Percentiles rank a stretch among this genome's conserved stretches.
phyloP scores from a whole-genome alignment of 1,140 invertebrate genomes.

The Panagrolaimus sp. region DNA sequence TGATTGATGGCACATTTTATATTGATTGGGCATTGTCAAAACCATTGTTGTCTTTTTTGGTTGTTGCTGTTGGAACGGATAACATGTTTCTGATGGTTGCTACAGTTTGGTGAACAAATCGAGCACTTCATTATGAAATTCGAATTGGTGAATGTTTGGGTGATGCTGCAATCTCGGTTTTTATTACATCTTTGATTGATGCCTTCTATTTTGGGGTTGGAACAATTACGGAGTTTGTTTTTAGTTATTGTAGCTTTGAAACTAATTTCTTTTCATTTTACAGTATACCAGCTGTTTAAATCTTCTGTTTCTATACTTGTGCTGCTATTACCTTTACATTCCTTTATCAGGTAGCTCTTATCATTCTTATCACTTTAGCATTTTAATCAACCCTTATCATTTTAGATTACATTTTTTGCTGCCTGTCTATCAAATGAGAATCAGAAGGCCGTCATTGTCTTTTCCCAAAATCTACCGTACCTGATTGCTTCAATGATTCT shows the following conservation, averaged over 20 bases:
- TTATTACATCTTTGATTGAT: constrained; percentile 63
- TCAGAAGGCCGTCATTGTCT: constrained; percentile 46
- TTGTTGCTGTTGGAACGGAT: constrained; percentile 64
- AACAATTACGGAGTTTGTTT: constrained; percentile 63
- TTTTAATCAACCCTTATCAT: no score
- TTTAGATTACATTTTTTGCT: constrained; percentile 55
- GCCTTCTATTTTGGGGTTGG: constrained; percentile 62
- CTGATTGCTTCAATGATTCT: constrained; percentile 23
- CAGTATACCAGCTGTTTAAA: constrained; percentile 70
- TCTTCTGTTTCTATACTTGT: constrained; percentile 92
- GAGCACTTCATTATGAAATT: constrained; percentile 34
- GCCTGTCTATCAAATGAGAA: constrained; percentile 50
- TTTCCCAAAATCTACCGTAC: constrained; percentile 38
- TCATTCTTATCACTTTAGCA: no score
- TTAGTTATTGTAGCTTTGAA: constrained; percentile 78
- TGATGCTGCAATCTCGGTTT: constrained; percentile 62
- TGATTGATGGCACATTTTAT: constrained; percentile 42
- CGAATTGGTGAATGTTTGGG: constrained; percentile 60
- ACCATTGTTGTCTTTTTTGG: constrained; percentile 52
- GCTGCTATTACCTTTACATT: constrained; percentile 86
- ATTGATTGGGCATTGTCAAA: constrained; percentile 58
- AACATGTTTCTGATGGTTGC: constrained; percentile 65
- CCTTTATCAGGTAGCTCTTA: no score
- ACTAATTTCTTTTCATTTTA: no score
- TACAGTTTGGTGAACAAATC: constrained; percentile 52